These are phyloP conservation scores for Tachyglossus aculeatus DNA, from an alignment of 2,797 vertebrate genomes.

Conservation along the genomic window DNA sequence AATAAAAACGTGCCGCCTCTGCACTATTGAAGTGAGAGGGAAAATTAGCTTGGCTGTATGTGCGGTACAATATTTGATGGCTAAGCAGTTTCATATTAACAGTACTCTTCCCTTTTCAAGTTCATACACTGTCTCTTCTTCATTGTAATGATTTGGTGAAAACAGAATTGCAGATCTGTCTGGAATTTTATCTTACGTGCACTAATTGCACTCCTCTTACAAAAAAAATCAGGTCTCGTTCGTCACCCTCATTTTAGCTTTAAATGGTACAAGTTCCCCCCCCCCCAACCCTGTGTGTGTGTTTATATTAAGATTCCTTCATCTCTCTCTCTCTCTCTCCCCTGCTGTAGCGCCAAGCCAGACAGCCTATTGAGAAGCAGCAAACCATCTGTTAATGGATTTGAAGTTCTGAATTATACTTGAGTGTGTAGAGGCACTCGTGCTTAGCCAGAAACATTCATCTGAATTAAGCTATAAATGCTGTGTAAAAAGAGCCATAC, in stretches of 20 bases:
- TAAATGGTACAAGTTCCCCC: constrained; percentile 37
- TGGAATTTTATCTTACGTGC: constrained; percentile 42
- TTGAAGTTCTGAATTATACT: constrained; percentile 93
- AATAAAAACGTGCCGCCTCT: constrained; percentile 38
- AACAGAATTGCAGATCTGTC: constrained; percentile 14
- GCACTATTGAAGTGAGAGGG: constrained; percentile 30
- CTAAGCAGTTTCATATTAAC: constrained; percentile 35
- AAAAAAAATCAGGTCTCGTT: constrained; percentile 39
- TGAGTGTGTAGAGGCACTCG: constrained; percentile 89
- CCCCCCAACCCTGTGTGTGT: constrained; percentile 18
- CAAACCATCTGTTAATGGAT: constrained; percentile 97
- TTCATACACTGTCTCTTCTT: constrained; percentile 47
- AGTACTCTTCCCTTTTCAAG: constrained; percentile 28
- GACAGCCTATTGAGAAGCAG: constrained; percentile 89
- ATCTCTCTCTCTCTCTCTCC: constrained; percentile 49
- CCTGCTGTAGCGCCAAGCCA: constrained; percentile 79
- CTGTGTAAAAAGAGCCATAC: constrained; percentile 79
- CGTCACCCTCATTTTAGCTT: constrained; percentile 57
- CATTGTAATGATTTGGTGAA: constrained; percentile 31
- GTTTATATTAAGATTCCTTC: constrained; percentile 58
- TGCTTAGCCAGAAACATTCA: constrained; percentile 96
- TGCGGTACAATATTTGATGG: constrained; percentile 50
- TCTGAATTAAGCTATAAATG: constrained; percentile 90
- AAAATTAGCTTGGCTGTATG: constrained; percentile 7
- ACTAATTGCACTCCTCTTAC: constrained; percentile 24